phyloP scores from a whole-genome alignment of 2,113 vertebrate species.

The Syngnathus floridae region DNA sequence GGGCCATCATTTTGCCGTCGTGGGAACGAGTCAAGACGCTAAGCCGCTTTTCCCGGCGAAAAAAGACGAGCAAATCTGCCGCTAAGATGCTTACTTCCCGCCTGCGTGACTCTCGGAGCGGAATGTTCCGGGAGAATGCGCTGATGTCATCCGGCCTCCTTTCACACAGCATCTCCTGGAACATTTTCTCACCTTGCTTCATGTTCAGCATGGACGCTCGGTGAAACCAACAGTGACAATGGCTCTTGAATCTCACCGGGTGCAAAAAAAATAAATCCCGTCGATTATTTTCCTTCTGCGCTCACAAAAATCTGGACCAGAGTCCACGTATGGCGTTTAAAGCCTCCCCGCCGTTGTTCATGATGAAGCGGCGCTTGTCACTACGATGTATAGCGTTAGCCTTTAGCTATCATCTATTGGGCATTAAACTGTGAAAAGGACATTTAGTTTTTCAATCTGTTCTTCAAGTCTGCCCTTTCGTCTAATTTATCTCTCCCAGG shows the following conservation, averaged over 20 bases:
- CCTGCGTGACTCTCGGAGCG: constrained; percentile 1
- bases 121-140: constrained; percentile 3
- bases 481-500: not conserved
- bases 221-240: not conserved
- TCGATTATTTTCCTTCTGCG: not conserved
- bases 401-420: not conserved
- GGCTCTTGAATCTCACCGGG: not conserved
- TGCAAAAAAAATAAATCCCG: not conserved
- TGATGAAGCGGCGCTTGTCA: not conserved
- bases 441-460: not conserved
- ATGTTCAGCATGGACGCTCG: not conserved
- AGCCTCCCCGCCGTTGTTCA: not conserved
- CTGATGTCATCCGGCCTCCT: constrained; percentile 4
- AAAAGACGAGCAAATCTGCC: not conserved
- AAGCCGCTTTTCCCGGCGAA: not conserved
- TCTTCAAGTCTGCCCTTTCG: constrained; percentile 1
- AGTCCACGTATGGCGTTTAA: not conserved
- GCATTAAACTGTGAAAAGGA: constrained; percentile 6
- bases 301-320: not conserved
- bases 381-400: constrained; percentile 1
- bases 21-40: not conserved
- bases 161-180: not conserved
- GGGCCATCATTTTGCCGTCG: constrained; percentile 5
- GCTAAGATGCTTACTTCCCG: not conserved
- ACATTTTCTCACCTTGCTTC: constrained; percentile 8